Evolutionary conservation across 2,888 invertebrate species (phyloP).

Genomic region (Pinctada fucata): DNA sequence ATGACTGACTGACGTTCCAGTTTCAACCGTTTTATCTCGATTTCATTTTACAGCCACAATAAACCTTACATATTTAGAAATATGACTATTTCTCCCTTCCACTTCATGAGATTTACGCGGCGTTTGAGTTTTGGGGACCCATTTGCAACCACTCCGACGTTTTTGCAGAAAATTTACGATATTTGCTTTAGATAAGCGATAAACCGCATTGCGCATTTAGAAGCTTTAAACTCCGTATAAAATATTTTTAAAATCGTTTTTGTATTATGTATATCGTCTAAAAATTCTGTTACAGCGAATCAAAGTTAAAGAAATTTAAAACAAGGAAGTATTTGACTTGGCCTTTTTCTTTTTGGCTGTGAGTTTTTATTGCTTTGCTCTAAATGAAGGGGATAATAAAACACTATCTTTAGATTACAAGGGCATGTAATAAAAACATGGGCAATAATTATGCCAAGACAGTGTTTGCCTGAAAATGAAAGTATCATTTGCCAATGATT

Average conservation of each 20-base stretch:
- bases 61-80: slow-evolving; percentile 2
- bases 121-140: neutral
- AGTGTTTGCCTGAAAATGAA: too few species aligned
- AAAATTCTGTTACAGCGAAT: too few species aligned
- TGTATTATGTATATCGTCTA: too few species aligned
- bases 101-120: neutral
- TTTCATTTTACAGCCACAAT: neutral
- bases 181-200: neutral
- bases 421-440: neutral
- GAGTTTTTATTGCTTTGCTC: neutral
- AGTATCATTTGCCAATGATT: too few species aligned
- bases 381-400: neutral
- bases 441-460: slow-evolving; percentile 11
- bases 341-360: too few species aligned
- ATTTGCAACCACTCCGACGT: neutral
- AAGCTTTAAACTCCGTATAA: too few species aligned
- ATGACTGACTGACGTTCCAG: neutral
- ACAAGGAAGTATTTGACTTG: too few species aligned
- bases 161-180: neutral
- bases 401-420: neutral
- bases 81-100: neutral
- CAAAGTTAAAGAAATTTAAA: too few species aligned
- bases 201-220: too few species aligned
- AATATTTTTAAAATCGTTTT: too few species aligned
- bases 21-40: neutral